Conservation (phyloP, 2,888 invertebrate species). For the Stenichneumon culpator region DNA sequence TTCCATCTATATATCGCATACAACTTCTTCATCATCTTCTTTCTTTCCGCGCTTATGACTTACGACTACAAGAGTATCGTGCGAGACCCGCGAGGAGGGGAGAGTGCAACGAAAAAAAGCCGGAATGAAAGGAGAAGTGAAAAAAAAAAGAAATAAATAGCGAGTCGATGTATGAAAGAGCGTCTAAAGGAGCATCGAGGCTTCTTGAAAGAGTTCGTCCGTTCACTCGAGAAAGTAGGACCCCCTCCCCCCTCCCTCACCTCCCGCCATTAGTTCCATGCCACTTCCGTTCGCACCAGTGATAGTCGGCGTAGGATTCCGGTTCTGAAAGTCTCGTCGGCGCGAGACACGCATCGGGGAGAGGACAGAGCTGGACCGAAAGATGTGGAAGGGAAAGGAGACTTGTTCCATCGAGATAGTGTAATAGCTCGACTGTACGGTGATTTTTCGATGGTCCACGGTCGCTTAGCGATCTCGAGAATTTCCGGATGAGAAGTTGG, state of each 20-base stretch:
- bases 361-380: conserved; percentile 3
- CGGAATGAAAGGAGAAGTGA: conserved; percentile 39
- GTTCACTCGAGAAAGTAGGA: conserved; percentile 19
- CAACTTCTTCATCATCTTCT: conserved; percentile 37
- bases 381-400: conserved; percentile 34
- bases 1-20: conserved; percentile 32
- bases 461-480: conserved; percentile 53
- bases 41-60: conserved; percentile 44
- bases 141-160: conserved; percentile 34
- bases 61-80: conserved; percentile 60
- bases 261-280: conserved; percentile 7
- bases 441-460: conserved; percentile 13
- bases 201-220: conserved; percentile 22
- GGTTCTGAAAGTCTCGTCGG: conserved; percentile 9
- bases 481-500: conserved; percentile 54
- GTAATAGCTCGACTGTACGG: conserved; percentile 5
- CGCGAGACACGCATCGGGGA: conserved; percentile 21
- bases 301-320: neutral
- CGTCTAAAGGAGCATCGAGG: neutral
- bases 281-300: conserved; percentile 39
- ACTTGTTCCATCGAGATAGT: conserved; percentile 7
- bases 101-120: conserved; percentile 32
- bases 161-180: conserved; percentile 4
- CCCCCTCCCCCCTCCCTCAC: neutral
- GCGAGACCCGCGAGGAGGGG: conserved; percentile 11